Evolutionary conservation across 2,797 vertebrate genomes (phyloP), one percentile per base, ranked within the genome.

Genomic region (Crocodylus rhombifer): DNA sequence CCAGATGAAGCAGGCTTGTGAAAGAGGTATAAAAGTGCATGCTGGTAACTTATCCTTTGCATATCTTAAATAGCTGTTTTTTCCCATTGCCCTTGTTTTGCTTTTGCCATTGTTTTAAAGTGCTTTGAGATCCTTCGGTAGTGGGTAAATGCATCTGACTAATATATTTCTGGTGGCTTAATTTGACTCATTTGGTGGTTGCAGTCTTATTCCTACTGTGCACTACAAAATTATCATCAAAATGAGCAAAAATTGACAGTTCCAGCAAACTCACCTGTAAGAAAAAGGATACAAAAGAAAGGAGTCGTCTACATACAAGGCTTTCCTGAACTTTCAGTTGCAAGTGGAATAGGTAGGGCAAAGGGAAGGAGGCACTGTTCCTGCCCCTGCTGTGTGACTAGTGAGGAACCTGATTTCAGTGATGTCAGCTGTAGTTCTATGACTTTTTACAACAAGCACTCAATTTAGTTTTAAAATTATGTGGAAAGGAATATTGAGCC

Each of bases 301-400:
- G 9, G 9, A 51, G 42, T 11, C 33, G 14, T 2, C 4, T 84
- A 58, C 4, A 14, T 3, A 84, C 21, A 16, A 64, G 10, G n/a
- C 26, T 78, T 74, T 71, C 30, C 69, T 1, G 1, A 7, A 17
- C 9, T 7, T 5, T 20, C 73, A 73, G 9, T 5, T 6, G 75
- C 30, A 7, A 83, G 2, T 10, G 16, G n/a, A 67, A 17, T 10
- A 69, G n/a, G 1, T 12, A 15, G 26, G 1, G 42, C 64, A 30
- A 2, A 4, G n/a, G 36, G 51, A 77, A 63, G 20, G 17, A 11
- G 15, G 23, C 5, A 21, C 23, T 13, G 30, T 5, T 23, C 1
- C n/a, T 20, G 2, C 20, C 64, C 0, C 0, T 3, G 1, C 7
- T 51, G 17, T 3, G 4, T 16, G n/a, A 80, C 55, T 4, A 21